Evolutionary conservation across 2,888 invertebrate genomes (phyloP).

Genomic region (Leptura quadrifasciata): DNA sequence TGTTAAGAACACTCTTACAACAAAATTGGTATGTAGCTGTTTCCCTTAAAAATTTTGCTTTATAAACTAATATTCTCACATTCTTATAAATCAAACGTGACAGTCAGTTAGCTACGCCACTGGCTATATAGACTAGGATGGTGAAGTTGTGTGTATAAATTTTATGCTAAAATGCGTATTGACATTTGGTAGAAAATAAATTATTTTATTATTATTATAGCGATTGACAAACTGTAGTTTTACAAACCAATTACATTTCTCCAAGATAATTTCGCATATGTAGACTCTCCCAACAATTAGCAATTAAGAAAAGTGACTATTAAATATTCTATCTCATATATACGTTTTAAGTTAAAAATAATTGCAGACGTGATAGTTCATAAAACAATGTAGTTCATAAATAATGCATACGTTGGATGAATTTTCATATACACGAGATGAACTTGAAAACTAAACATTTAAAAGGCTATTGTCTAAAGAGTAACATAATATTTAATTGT

Average conservation of each 20-base stretch:
- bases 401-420: not conserved
- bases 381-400: constrained; percentile 15
- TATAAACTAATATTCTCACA: too few species aligned
- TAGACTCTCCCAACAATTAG: constrained; percentile 5
- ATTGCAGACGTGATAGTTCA: not conserved
- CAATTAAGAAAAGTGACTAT: constrained; percentile 29
- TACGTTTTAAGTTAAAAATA: constrained; percentile 10
- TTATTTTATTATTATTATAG: not conserved
- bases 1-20: too few species aligned
- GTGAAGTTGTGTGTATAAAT: too few species aligned
- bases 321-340: constrained; percentile 17
- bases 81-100: too few species aligned
- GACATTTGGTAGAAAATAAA: not conserved
- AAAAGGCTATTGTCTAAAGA: not conserved
- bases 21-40: too few species aligned
- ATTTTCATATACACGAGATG: not conserved
- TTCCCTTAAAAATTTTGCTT: too few species aligned
- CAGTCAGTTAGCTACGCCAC: too few species aligned
- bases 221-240: not conserved
- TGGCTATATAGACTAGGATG: too few species aligned
- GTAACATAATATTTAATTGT: not conserved
- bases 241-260: not conserved
- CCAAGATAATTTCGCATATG: constrained; percentile 4
- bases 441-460: not conserved
- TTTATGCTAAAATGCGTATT: too few species aligned